A percentile compares a stretch with the other conserved stretches of the same genome.
Evolutionary conservation across 2,797 vertebrate genomes (phyloP).

Genomic region (Cossypha caffra): DNA sequence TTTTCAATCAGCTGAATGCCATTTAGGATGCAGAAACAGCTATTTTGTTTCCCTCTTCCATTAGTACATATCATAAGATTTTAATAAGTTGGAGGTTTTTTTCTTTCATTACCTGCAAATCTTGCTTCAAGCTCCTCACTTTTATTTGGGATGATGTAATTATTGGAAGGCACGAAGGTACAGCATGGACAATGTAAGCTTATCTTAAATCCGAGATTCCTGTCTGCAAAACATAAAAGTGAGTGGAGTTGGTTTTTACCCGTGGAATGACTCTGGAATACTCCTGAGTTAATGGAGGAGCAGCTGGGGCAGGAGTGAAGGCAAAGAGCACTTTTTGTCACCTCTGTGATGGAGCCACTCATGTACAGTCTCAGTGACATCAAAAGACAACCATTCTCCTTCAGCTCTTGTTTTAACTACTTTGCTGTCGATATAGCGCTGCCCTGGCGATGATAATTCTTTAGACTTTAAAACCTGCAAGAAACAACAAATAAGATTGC

Average conservation of each 20-base stretch:
- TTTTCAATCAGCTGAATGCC: neutral
- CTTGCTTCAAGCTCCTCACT: slow-evolving; percentile 94
- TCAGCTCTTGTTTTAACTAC: slow-evolving; percentile 93
- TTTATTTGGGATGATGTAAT: slow-evolving; percentile 98
- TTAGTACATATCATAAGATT: neutral
- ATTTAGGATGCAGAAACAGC: neutral
- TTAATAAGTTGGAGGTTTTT: neutral
- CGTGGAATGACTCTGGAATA: neutral
- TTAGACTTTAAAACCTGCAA: slow-evolving; percentile 91
- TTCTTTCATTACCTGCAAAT: slow-evolving; percentile 88
- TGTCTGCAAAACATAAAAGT: slow-evolving; percentile 84
- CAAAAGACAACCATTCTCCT: slow-evolving; percentile 97
- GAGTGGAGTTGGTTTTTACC: slow-evolving; percentile 32
- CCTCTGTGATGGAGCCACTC: slow-evolving; percentile 96
- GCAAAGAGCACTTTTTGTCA: slow-evolving; percentile 61
- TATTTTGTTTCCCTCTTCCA: neutral
- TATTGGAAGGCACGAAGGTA: slow-evolving; percentile 94
- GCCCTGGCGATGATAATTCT: slow-evolving; percentile 89
- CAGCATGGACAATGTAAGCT: slow-evolving; percentile 97
- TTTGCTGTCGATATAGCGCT: slow-evolving; percentile 96
- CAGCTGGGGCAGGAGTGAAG: neutral
- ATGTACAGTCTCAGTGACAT: slow-evolving; percentile 93
- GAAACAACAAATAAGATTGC: slow-evolving; percentile 20
- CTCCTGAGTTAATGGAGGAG: neutral
- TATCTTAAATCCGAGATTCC: slow-evolving; percentile 97